Conservation (phyloP, 2,888 invertebrate species). For the Cephus pulcher region DNA sequence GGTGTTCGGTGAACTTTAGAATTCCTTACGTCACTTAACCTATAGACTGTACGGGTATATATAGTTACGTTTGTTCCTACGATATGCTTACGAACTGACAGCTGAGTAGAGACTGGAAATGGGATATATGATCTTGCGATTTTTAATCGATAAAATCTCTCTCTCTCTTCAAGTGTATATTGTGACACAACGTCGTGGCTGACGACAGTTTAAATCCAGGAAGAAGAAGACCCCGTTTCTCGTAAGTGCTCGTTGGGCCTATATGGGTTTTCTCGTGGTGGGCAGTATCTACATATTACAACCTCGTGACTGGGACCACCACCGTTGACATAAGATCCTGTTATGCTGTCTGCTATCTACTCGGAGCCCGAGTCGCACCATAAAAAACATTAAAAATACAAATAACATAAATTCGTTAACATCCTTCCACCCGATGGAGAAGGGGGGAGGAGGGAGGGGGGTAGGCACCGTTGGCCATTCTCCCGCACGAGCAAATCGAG, state of each 20-base stretch:
- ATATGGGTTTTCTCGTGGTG: constrained; percentile 43
- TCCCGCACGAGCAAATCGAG: not conserved
- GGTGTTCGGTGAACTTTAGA: not conserved
- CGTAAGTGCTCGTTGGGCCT: constrained; percentile 22
- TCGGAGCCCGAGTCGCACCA: constrained; percentile 40
- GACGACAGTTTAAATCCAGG: constrained; percentile 9
- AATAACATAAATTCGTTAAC: constrained; percentile 34
- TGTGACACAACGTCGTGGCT: constrained; percentile 26
- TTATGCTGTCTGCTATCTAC: constrained; percentile 54
- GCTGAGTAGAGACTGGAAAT: not conserved
- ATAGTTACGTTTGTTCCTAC: not conserved
- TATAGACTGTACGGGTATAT: not conserved
- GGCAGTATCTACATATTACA: constrained; percentile 54
- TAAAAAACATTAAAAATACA: constrained; percentile 50
- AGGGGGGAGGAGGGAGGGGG: not conserved
- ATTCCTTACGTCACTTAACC: not conserved
- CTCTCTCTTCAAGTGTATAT: constrained; percentile 11
- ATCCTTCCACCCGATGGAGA: not conserved
- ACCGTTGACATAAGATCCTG: constrained; percentile 58
- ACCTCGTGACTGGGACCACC: constrained; percentile 55
- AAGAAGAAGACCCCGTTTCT: constrained; percentile 19
- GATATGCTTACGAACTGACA: not conserved
- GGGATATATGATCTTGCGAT: not conserved
- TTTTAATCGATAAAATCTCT: not conserved
- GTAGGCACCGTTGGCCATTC: not conserved